Evolutionary conservation across 2,888 invertebrate genomes (phyloP), one percentile per base, ranked within the genome.

Genomic region (Chymomyza amoena): DNA sequence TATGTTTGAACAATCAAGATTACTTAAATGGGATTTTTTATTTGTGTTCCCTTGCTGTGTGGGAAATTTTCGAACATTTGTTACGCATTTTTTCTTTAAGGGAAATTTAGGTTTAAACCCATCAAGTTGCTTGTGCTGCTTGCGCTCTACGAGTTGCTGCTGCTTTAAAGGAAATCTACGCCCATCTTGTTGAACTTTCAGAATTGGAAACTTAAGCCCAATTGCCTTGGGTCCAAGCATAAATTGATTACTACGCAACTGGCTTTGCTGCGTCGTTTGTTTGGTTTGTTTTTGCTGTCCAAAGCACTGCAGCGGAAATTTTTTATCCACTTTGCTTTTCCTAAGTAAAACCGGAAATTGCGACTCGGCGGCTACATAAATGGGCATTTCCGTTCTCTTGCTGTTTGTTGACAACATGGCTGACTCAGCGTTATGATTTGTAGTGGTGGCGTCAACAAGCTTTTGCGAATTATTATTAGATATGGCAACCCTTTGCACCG

Each of bases 401-500:
- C 18, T 65, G 63, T 68, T 64, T 80, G 60, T 68, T 72, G 76
- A 54, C 71, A 62, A 64, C 77, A 75, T 67, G 64, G 70, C 72
- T 79, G 88, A 85, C 50, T 83, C 88, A 87, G 62, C 61, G 20
- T 39, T 72, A 68, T 80, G 78, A 66, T 73, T 75, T 70, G 64
- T 73, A 66, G 69, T 70, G 69, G 69, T 70, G 69, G 62, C 79
- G 68, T 77, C 71, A 69, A 70, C 71, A 50, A 68, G 36, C 59
- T 20, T 66, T 77, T 75, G 72, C 71, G 72, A 75, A 80, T 83
- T 85, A 77, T 72, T 80, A 86, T 83, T 80, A 80, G 79, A 32
- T 10, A n/a, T 77, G 72, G 85, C 74, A 51, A 39, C 18, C 32
- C 15, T 20, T 61, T 39, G n/a, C 18, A 18, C 15, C 39, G 61